A percentile compares a stretch with the other conserved stretches of the same genome.
These are phyloP conservation scores for Synanthedon myopaeformis DNA, from an alignment of 2,888 invertebrate species.

Conservation along the genomic window DNA sequence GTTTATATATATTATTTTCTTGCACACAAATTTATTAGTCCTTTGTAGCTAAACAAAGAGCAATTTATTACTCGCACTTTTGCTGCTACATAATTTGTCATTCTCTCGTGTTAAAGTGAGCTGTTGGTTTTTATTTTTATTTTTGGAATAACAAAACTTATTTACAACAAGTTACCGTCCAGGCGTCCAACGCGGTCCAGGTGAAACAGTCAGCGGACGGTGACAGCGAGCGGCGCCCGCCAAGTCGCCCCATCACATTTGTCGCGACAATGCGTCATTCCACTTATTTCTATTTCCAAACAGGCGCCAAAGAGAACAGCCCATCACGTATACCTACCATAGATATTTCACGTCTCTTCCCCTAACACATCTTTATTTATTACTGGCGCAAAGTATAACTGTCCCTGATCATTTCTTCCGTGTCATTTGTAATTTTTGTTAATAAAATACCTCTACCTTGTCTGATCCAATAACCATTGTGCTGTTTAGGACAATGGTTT, in stretches of 20 bases:
- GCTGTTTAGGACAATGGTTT: too few species aligned
- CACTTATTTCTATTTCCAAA: conserved; percentile 55
- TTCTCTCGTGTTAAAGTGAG: background rate
- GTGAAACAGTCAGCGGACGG: background rate
- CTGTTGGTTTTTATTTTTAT: background rate
- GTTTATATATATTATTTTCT: too few species aligned
- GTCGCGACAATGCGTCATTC: conserved; percentile 45
- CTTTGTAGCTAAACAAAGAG: too few species aligned
- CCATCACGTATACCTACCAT: background rate
- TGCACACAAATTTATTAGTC: too few species aligned
- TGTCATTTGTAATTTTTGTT: too few species aligned
- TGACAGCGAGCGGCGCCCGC: background rate
- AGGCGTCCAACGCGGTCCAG: too few species aligned
- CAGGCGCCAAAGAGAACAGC: conserved; percentile 31
- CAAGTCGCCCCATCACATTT: background rate
- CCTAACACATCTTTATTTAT: too few species aligned
- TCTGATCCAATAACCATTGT: too few species aligned
- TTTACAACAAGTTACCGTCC: background rate
- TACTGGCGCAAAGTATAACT: too few species aligned
- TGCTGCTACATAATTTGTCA: background rate
- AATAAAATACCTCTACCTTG: too few species aligned
- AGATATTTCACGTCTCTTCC: too few species aligned
- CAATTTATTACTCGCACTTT: background rate
- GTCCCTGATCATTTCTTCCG: too few species aligned
- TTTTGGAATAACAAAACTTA: background rate